Conservation (phyloP, 2,113 vertebrate genomes). For the Nymphicus hollandicus region DNA sequence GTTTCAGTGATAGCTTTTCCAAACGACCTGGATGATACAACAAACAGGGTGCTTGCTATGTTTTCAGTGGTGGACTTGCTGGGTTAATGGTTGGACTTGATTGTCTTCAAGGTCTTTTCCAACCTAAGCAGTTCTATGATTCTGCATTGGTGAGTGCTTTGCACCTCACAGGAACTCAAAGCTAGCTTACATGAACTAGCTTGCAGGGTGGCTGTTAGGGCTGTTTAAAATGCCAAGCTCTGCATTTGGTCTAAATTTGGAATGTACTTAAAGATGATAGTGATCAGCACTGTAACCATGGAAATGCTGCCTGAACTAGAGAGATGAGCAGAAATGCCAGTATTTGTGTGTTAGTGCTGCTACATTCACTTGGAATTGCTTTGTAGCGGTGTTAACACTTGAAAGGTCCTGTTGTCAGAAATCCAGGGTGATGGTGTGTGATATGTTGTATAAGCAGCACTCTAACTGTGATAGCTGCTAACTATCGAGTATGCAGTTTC, state of each 20-base stretch:
- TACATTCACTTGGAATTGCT: not conserved
- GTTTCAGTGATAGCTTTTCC: not conserved
- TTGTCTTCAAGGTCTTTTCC: not conserved
- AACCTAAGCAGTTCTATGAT: not conserved
- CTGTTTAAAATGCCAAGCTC: not conserved
- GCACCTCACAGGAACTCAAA: not conserved
- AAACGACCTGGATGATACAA: accelerated
- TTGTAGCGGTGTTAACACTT: not conserved
- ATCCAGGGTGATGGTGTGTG: not conserved
- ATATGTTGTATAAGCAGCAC: not conserved
- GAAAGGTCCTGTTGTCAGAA: not conserved
- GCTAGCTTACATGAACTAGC: not conserved
- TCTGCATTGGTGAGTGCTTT: not conserved
- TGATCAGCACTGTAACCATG: constrained; percentile 20
- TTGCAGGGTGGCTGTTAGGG: not conserved
- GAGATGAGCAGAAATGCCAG: not conserved
- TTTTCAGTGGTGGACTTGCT: not conserved
- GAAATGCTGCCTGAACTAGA: not conserved
- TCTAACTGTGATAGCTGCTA: not conserved
- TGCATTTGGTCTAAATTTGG: not conserved
- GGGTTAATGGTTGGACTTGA: not conserved
- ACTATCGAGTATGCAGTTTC: not conserved
- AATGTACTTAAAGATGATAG: not conserved
- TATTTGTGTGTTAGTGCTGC: not conserved
- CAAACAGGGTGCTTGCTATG: not conserved